Evolutionary conservation across 2,113 vertebrate genomes (phyloP), one percentile per base, ranked within the genome.

Genomic region (Sminthopsis crassicaudata): DNA sequence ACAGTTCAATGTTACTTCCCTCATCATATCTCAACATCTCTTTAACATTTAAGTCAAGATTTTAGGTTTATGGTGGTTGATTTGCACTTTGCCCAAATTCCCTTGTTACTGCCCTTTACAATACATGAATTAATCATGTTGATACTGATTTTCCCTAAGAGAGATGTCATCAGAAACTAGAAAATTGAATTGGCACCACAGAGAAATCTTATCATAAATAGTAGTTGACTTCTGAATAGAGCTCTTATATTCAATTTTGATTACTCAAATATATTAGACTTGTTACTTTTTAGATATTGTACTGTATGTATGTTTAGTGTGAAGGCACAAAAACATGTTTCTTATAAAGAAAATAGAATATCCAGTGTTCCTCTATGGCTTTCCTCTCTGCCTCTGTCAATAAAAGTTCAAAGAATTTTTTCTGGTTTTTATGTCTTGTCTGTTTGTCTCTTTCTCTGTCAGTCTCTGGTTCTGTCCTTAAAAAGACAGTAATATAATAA

Each of bases 111-210:
- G 42, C 92, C 23, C 52, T 94, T 94, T 46, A 93, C 8, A 94
- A 67, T 50, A 11, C 36, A 93, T 92, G 48, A 95, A 67, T 92
- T 95, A 92, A 93, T 57, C 90, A 50, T 93, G 52, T 55, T 90
- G 76, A 7, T 96, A 25, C 46, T 91, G 14, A 60, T 53, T 92
- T 55, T 42, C 26, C 94, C 57, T 94, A 53, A 46, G 54, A 94
- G 3, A 27, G 0, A 88, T 92, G 46, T 88, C 16, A 42, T 91
- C 30, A 91, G 51, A 88, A 93, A 91, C n/a, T 90, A 92, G 94
- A 93, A 95, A 93, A 89, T 42, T 54, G 55, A 53, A 24, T 93
- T 90, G 93, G 95, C 42, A 52, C 90, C 96, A 94, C 53, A 90
- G 46, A 46, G 19, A n/a, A 94, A 55, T 93, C 8, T 53, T 9